Conservation (phyloP, 2,888 invertebrate species). For the Nesidiocoris tenuis region DNA sequence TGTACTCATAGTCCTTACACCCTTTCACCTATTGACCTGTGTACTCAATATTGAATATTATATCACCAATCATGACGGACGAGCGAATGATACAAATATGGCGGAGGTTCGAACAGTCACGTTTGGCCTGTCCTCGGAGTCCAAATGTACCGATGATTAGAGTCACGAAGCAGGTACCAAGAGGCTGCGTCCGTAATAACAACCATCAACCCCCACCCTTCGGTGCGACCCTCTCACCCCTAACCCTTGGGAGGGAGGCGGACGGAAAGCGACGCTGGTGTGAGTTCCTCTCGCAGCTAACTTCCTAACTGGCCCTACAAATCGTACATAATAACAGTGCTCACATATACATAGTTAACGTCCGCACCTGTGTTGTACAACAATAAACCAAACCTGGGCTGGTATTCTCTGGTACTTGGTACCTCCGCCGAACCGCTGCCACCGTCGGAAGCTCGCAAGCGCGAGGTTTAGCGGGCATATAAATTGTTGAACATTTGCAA, state of each 20-base stretch:
- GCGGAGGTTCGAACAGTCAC: no score
- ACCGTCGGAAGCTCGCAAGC: background rate
- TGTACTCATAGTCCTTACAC: no score
- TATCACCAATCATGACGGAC: no score
- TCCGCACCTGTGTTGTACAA: slow-evolving; percentile 44
- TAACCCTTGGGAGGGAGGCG: no score
- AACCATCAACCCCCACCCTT: background rate
- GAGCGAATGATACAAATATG: no score
- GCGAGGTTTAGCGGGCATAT: slow-evolving; percentile 39
- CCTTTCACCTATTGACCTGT: no score
- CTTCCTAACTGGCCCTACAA: slow-evolving; percentile 24
- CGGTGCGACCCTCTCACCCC: background rate
- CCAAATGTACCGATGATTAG: no score
- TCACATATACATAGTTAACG: slow-evolving; percentile 37
- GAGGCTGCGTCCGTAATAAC: background rate
- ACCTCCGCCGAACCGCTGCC: background rate
- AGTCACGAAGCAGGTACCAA: slow-evolving; percentile 33
- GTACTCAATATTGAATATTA: no score
- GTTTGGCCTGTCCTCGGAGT: no score
- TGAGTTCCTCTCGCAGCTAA: background rate
- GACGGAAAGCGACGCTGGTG: no score
- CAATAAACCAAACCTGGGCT: slow-evolving; percentile 42
- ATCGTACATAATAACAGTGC: slow-evolving; percentile 39
- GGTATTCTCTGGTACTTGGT: background rate
- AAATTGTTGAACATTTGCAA: slow-evolving; percentile 48